These are phyloP conservation scores for Brenthis daphne DNA, from an alignment of 2,888 invertebrate genomes.

Conservation along the genomic window DNA sequence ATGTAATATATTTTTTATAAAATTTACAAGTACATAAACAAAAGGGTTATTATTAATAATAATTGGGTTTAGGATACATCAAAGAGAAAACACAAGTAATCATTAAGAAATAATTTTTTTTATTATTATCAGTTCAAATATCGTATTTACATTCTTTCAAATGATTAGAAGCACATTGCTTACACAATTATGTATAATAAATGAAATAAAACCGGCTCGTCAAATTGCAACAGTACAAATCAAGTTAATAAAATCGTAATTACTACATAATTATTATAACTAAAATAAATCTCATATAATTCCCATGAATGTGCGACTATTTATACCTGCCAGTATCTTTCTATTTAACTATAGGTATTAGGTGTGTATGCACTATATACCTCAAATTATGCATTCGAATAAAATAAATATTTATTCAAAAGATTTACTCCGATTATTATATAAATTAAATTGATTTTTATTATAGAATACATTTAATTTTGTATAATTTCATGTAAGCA, in stretches of 20 bases:
- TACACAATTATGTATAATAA: conserved; percentile 63
- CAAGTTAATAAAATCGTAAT: conserved; percentile 60
- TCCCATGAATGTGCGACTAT: conserved; percentile 31
- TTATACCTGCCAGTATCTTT: conserved; percentile 27
- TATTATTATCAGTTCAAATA: conserved; percentile 84
- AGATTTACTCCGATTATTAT: too few species aligned
- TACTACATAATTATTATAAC: conserved; percentile 50
- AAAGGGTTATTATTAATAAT: background rate
- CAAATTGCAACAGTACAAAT: conserved; percentile 46
- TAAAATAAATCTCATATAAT: conserved; percentile 48
- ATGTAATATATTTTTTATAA: too few species aligned
- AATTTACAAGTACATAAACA: too few species aligned
- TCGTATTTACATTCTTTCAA: conserved; percentile 82
- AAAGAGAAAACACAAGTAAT: conserved; percentile 52
- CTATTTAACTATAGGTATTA: background rate
- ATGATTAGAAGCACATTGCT: conserved; percentile 81
- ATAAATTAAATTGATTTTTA: too few species aligned
- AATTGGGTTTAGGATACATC: background rate
- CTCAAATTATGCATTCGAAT: too few species aligned
- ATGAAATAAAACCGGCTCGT: conserved; percentile 56
- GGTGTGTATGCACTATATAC: too few species aligned
- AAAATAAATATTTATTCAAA: too few species aligned
- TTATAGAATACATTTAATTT: too few species aligned
- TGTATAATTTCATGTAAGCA: too few species aligned
- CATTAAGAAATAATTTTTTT: conserved; percentile 81